A percentile compares a stretch with the other conserved stretches of the same genome.
Conservation (phyloP, 2,797 vertebrate genomes). For the Todus mexicanus region DNA sequence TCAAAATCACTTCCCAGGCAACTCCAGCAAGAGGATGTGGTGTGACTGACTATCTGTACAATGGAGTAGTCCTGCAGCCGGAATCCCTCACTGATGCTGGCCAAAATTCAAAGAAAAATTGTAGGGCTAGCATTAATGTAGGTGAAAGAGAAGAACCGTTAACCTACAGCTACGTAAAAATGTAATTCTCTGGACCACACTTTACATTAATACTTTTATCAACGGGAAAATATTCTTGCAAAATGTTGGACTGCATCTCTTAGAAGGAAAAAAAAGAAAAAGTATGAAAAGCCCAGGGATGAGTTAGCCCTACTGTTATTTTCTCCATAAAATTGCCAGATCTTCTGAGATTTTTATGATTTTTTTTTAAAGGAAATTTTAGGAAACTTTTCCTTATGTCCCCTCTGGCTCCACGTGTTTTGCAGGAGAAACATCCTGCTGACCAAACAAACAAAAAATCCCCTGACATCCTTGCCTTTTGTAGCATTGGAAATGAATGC, state of each 20-base stretch:
- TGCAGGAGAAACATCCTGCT: neutral
- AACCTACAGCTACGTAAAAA: neutral
- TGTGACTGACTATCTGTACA: rapidly evolving
- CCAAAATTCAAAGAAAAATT: neutral
- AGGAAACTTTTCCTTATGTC: neutral
- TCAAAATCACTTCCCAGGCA: neutral
- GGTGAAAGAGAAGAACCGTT: neutral
- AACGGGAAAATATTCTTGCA: neutral
- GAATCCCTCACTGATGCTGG: neutral
- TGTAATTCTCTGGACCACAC: neutral
- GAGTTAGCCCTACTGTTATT: neutral
- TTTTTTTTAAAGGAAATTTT: neutral
- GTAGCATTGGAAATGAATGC: neutral
- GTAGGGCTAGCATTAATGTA: neutral
- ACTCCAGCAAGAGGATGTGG: neutral
- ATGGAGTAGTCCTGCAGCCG: neutral
- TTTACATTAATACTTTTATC: neutral
- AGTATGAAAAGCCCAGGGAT: neutral
- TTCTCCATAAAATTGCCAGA: neutral
- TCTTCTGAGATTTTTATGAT: neutral
- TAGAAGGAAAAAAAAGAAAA: neutral
- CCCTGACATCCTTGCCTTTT: neutral
- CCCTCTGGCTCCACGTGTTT: neutral
- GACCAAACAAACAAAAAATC: neutral
- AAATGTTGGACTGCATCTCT: neutral